Evolutionary conservation across 2,797 vertebrate genomes (phyloP).

Genomic region (Spea hammondii): DNA sequence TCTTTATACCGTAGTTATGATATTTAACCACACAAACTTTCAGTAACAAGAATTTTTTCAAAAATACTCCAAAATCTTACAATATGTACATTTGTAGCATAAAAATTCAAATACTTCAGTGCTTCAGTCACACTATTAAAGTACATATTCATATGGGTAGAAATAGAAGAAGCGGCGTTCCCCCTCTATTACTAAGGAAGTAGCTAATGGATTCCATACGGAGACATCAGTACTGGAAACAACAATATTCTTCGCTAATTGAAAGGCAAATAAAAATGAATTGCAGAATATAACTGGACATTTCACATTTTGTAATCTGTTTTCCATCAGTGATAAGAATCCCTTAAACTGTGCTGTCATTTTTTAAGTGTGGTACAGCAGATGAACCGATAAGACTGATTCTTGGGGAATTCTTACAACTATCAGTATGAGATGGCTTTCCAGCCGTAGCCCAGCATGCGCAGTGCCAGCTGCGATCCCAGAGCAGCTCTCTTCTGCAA

Average conservation of each 20-base stretch:
- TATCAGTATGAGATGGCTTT: not conserved
- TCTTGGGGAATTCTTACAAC: slow-evolving; percentile 12
- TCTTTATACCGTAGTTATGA: no score
- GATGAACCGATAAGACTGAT: slow-evolving; percentile 52
- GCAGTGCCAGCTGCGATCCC: not conserved
- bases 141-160: slow-evolving; percentile 35
- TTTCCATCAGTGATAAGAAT: slow-evolving; percentile 60
- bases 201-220: slow-evolving; percentile 26
- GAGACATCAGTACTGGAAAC: slow-evolving; percentile 30
- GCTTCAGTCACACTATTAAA: slow-evolving; percentile 3
- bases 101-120: no score
- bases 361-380: slow-evolving; percentile 43
- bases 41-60: no score
- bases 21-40: no score
- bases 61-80: no score
- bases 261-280: slow-evolving; percentile 22
- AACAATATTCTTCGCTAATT: slow-evolving; percentile 22
- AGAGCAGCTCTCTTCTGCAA: slow-evolving; percentile 13
- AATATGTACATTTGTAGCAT: no score
- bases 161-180: slow-evolving; percentile 32
- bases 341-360: slow-evolving; percentile 51
- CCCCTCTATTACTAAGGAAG: not conserved
- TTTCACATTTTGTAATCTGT: slow-evolving; percentile 50
- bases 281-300: slow-evolving; percentile 17
- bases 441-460: slow-evolving; percentile 7